These are phyloP conservation scores for Lithosia quadra DNA, from an alignment of 2,888 invertebrate species.

Conservation along the genomic window DNA sequence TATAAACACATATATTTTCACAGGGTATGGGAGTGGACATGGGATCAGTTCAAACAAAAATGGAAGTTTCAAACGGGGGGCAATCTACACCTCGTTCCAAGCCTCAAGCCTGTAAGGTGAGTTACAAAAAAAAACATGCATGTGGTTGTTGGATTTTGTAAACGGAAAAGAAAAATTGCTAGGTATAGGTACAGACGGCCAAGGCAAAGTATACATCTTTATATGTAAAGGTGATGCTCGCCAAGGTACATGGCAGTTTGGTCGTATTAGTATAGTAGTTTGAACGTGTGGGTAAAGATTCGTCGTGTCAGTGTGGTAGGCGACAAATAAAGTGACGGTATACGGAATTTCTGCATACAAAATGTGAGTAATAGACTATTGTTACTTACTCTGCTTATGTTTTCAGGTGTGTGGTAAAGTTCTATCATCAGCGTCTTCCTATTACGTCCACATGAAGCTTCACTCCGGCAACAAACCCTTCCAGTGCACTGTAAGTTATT, in stretches of 20 bases:
- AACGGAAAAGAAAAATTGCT: background rate
- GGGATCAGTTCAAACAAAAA: slow-evolving; percentile 84
- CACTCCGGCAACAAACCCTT: slow-evolving; percentile 94
- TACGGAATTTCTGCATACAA: background rate
- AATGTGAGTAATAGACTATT: background rate
- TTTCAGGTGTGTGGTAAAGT: slow-evolving; percentile 91
- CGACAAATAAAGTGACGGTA: too few species aligned
- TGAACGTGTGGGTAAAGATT: too few species aligned
- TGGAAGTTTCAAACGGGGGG: slow-evolving; percentile 77
- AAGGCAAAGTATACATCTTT: too few species aligned
- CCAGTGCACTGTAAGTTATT: slow-evolving; percentile 88
- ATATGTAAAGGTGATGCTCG: too few species aligned
- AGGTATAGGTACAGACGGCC: too few species aligned
- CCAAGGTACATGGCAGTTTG: too few species aligned
- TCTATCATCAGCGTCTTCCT: slow-evolving; percentile 91
- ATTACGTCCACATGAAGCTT: slow-evolving; percentile 94
- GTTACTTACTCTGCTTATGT: slow-evolving; percentile 9
- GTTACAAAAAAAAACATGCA: slow-evolving; percentile 27
- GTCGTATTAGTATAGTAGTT: too few species aligned
- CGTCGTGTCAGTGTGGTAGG: too few species aligned
- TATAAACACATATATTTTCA: slow-evolving; percentile 38
- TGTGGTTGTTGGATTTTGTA: background rate
- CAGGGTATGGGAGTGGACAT: slow-evolving; percentile 83
- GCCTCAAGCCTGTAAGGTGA: slow-evolving; percentile 91
- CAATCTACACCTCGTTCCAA: slow-evolving; percentile 87